Evolutionary conservation across 2,797 vertebrate species (phyloP).

Genomic region (Coilia nasus): DNA sequence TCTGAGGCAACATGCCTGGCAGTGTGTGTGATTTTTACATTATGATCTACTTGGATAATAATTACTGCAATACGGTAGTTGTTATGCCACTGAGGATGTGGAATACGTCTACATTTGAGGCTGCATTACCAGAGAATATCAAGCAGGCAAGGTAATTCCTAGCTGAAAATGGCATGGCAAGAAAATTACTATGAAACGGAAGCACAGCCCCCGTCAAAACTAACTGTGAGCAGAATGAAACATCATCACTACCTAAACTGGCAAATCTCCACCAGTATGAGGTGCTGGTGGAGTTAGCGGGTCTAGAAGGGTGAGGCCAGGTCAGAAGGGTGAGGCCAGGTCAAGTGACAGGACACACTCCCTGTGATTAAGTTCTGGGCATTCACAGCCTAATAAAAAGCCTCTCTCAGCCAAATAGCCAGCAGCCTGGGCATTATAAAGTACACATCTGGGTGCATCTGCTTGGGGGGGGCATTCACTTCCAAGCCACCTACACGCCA

Average conservation of each 20-base stretch:
- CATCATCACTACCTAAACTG: no score
- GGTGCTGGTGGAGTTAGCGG: background rate
- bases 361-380: background rate
- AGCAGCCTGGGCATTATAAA: background rate
- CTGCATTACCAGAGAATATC: background rate
- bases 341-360: background rate
- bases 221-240: no score
- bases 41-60: background rate
- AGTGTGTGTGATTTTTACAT: background rate
- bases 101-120: background rate
- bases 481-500: background rate
- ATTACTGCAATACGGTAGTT: background rate
- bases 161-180: no score
- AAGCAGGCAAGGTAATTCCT: no score
- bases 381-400: background rate
- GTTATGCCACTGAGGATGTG: background rate
- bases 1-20: background rate
- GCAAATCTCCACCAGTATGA: no score
- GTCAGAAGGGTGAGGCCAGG: background rate
- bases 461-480: background rate
- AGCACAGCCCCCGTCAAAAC: no score
- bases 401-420: background rate
- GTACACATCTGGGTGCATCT: slow-evolving; percentile 15
- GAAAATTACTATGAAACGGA: no score
- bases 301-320: background rate